A percentile compares a stretch with the other conserved stretches of the same genome.
phyloP scores from a whole-genome alignment of 2,113 vertebrate genomes.

The Ondatra zibethicus region DNA sequence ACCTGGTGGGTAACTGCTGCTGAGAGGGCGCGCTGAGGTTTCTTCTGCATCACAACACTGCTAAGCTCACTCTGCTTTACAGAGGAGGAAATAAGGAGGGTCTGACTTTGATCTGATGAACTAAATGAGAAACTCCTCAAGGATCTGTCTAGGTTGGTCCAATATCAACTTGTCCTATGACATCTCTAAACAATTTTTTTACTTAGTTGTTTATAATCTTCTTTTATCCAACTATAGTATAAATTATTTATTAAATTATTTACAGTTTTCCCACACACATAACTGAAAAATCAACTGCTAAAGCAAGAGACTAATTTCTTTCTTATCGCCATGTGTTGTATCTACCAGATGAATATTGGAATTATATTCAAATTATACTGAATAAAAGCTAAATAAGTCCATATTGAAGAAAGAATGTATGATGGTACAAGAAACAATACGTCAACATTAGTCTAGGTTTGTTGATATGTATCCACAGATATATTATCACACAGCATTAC shows the following conservation, averaged over 20 bases:
- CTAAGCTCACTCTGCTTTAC: background rate
- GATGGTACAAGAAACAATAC: background rate
- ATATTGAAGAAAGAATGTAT: background rate
- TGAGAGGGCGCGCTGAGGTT: background rate
- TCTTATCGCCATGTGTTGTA: background rate
- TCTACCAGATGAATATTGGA: background rate
- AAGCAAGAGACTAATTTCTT: background rate
- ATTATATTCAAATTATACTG: background rate
- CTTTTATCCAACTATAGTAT: background rate
- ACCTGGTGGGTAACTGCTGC: background rate
- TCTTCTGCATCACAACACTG: background rate
- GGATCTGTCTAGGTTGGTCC: background rate
- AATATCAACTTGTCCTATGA: background rate
- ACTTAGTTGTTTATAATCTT: background rate
- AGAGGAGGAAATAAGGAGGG: background rate
- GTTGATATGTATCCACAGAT: background rate
- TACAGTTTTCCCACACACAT: background rate
- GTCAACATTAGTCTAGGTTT: background rate
- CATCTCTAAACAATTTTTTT: background rate
- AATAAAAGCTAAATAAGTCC: background rate
- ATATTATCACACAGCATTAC: background rate
- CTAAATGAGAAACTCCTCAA: fast-evolving
- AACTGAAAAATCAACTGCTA: background rate
- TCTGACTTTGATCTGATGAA: background rate
- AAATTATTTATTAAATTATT: background rate